Evolutionary conservation across 2,113 vertebrate genomes (phyloP).

Genomic region (Mungos mungo): DNA sequence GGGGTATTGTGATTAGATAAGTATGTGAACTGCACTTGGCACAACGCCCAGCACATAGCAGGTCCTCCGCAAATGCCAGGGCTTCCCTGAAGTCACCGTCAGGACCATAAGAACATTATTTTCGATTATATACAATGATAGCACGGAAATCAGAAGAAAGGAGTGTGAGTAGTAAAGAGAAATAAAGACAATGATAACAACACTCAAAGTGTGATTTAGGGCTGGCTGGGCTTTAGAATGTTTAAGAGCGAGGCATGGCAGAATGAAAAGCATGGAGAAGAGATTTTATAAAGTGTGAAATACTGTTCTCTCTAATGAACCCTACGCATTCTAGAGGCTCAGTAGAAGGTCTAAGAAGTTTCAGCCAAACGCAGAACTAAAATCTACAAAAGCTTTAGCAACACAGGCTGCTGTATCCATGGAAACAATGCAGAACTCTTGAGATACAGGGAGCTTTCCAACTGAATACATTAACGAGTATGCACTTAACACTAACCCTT

Average conservation of each 20-base stretch:
- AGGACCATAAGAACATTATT: not conserved
- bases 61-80: conserved; percentile 57
- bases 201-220: not conserved
- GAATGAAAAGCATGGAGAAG: not conserved
- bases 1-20: not conserved
- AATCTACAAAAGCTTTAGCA: conserved; percentile 62
- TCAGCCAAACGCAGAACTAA: conserved; percentile 63
- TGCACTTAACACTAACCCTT: conserved; percentile 1
- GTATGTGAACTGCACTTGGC: not conserved
- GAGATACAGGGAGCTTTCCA: conserved; percentile 55
- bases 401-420: conserved; percentile 64
- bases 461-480: conserved; percentile 53
- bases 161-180: conserved; percentile 39
- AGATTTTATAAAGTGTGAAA: conserved; percentile 36
- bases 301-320: conserved; percentile 39
- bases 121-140: conserved; percentile 30
- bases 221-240: not conserved
- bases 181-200: conserved; percentile 30
- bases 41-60: conserved; percentile 44
- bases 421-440: conserved; percentile 69
- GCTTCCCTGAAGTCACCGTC: conserved; percentile 36
- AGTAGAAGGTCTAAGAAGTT: conserved; percentile 36
- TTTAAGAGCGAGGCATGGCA: conserved; percentile 27
- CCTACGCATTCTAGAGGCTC: not conserved
- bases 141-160: conserved; percentile 17